Base-by-base conservation (phyloP, 92 coral and sea anemone genomes). In the Bergia puertoricense region DNA sequence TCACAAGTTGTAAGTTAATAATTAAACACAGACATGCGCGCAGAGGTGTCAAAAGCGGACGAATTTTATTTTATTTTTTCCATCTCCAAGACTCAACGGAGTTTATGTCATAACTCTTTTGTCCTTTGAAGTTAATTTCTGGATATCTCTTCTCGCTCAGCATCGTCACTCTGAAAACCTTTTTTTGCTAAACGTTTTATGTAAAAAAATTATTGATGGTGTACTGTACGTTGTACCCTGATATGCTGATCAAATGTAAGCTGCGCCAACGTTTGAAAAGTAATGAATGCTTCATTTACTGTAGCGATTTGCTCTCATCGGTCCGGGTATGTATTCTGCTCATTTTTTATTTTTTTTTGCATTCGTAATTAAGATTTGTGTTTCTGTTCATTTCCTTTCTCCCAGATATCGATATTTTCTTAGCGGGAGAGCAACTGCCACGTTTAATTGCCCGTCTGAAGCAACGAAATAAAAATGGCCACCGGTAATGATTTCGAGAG, bases 11-110 rank as follows among this genome's bases (percentile, higher is more conserved):
- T 74, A 10, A 74, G 42, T 74, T 38, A 74, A 74, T 74, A 74
- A 39, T 14, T 36, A 10, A 54, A 54, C 50, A 42, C 79, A 8
- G 79, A 76, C 79, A 76, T 76, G 79, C 79, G 79, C 51, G 18
- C 23, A 45, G 46, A 9, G 9, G 8, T 40, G 51, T 76, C n/a
- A 62, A 62, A 23, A 18, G 69, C 23, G n/a, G 15, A 42, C 30
- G 46, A 76, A 76, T 15, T 8, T 42, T 40, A 30, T 30, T 42
- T 13, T 22, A 16, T 15, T 13, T 71, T 71, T 39, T n/a, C 39
- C 76, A n/a, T 30, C 39, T 71, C 11, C 5, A 71, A 30, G 11
- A 71, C 39, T 71, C 5, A 72, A n/a, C 39, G 14, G 42, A 72
- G 45, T 74, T 38, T 74, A 6, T 42, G 48, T 3, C 48, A 42